Evolutionary conservation across 2,888 invertebrate species (phyloP).

Genomic region (Lutraria lutraria): DNA sequence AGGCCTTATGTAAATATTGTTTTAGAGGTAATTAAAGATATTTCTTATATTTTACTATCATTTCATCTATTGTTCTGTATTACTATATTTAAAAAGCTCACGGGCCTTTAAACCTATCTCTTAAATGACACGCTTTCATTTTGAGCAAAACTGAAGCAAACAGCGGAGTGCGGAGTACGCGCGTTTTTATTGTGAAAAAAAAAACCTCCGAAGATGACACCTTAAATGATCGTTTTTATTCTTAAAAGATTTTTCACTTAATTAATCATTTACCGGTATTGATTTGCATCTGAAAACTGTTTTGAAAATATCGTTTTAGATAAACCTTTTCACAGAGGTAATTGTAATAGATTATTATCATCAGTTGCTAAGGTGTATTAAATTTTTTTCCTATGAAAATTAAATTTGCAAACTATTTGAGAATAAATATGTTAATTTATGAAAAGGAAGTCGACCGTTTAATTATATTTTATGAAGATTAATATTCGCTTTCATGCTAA

Average conservation of each 20-base stretch:
- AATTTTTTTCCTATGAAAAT: neutral
- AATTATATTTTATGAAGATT: constrained; percentile 5
- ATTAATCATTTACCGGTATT: neutral
- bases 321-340: neutral
- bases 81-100: no score
- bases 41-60: no score
- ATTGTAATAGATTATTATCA: neutral
- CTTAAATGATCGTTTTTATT: neutral
- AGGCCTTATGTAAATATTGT: no score
- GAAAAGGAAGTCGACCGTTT: constrained; percentile 6
- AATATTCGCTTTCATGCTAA: constrained; percentile 7
- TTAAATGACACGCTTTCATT: neutral
- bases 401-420: neutral
- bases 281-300: neutral
- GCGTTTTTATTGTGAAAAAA: neutral
- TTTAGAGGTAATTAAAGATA: no score
- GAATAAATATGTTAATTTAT: constrained; percentile 2
- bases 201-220: neutral
- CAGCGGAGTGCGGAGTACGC: neutral
- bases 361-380: neutral
- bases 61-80: no score
- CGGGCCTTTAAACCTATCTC: no score
- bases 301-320: neutral
- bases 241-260: neutral
- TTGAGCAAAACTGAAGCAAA: neutral